phyloP scores from a whole-genome alignment of 2,888 invertebrate genomes.

The Drosophila paramelanica region DNA sequence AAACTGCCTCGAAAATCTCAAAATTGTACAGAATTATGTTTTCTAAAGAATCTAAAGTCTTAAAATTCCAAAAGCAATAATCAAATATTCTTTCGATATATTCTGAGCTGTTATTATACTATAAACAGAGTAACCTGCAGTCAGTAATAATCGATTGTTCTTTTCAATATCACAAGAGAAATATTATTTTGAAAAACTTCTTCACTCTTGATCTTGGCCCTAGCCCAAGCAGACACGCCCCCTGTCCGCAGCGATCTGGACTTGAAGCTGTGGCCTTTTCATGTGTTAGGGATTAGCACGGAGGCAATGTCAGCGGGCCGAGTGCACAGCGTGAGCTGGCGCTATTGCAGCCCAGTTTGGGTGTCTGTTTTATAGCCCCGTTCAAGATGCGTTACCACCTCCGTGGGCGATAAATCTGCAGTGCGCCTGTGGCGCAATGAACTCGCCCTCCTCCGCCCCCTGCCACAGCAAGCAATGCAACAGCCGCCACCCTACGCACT shows the following conservation, averaged over 20 bases:
- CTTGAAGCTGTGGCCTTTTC: slow-evolving; percentile 11
- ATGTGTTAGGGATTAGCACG: slow-evolving; percentile 50
- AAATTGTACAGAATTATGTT: too few species aligned
- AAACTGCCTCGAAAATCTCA: too few species aligned
- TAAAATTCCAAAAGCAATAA: background rate
- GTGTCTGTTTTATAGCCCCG: slow-evolving; percentile 72
- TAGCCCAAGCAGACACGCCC: slow-evolving; percentile 12
- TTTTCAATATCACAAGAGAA: background rate
- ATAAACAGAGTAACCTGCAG: too few species aligned
- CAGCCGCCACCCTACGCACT: slow-evolving; percentile 14
- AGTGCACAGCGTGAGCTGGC: slow-evolving; percentile 70
- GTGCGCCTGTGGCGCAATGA: slow-evolving; percentile 77
- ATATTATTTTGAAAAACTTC: background rate
- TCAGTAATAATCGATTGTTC: background rate
- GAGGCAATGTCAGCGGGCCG: background rate
- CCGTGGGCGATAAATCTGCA: slow-evolving; percentile 82
- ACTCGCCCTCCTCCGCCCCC: slow-evolving; percentile 39
- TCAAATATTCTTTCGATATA: too few species aligned
- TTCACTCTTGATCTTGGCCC: slow-evolving; percentile 1
- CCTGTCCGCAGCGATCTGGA: background rate
- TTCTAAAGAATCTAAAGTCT: too few species aligned
- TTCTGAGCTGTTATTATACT: too few species aligned
- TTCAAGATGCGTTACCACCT: slow-evolving; percentile 72
- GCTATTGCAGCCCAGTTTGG: slow-evolving; percentile 64
- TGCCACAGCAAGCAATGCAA: slow-evolving; percentile 17